Percentiles rank a stretch among this genome's conserved stretches.
phyloP scores from a whole-genome alignment of 1,140 invertebrate genomes.

The Procambarus clarkii region DNA sequence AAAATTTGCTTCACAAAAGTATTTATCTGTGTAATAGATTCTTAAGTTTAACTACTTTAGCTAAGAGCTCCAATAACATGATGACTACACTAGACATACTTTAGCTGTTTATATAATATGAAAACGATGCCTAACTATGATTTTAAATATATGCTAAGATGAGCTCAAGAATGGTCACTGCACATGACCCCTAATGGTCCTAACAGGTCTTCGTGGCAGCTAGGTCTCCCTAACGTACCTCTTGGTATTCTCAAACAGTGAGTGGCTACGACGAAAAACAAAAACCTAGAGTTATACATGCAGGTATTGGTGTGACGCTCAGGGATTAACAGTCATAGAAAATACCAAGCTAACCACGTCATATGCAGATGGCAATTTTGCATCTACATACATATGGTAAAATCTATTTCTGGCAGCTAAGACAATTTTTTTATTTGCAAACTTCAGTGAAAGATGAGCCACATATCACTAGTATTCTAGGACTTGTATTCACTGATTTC shows the following conservation, averaged over 20 bases:
- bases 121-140: not conserved
- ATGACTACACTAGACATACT: not conserved
- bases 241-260: constrained; percentile 70
- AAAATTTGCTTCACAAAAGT: not conserved
- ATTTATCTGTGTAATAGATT: not conserved
- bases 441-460: not conserved
- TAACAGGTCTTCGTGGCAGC: constrained; percentile 64
- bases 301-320: constrained; percentile 64
- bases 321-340: constrained; percentile 55
- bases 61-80: not conserved
- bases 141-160: constrained; percentile 43
- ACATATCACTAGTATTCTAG: constrained; percentile 22
- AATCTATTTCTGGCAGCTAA: constrained; percentile 3
- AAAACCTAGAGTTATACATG: constrained; percentile 70
- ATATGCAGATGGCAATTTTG: not conserved
- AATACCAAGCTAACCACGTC: constrained; percentile 10
- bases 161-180: constrained; percentile 57
- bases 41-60: not conserved
- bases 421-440: constrained; percentile 5
- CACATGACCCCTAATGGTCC: constrained; percentile 53
- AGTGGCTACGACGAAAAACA: constrained; percentile 69
- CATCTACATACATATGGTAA: not conserved
- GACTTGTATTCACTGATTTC: constrained; percentile 51
- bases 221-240: constrained; percentile 67
- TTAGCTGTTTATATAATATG: not conserved